Base-by-base conservation (phyloP, 2,113 vertebrate species). In the Oncorhynchus clarkii region DNA sequence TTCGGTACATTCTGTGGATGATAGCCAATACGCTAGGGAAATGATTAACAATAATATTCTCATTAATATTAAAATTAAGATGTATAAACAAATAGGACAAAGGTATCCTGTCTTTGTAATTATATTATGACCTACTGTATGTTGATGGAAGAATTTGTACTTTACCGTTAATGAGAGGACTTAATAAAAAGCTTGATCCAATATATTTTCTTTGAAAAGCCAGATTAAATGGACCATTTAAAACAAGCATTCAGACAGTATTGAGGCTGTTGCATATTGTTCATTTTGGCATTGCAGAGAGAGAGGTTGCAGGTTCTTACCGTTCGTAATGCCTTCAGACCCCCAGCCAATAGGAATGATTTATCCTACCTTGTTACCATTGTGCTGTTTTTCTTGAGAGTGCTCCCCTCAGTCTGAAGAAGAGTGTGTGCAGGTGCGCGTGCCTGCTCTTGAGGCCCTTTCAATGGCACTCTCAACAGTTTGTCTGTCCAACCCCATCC, bases 171-270 rank as follows among this genome's bases (percentile, higher is more conserved):
- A 81, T 27, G 76, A 57, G 51, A 18, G 51, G 51, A 16, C 16
- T 5, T 57, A 16, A 18, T 3, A 9, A 74, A 49, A 71, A 68
- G 13, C 18, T 13, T 9, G 5, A 69, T 67, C 72, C 18, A 29
- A 27, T 39, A 4, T 64, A n/a, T 34, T 67, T 9, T 51, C 16
- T 39, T 65, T 72, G 13, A 70, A 20, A 75, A 12, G 24, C 60
- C 16, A 48, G n/a, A 76, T 65, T 7, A 79, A 82, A 79, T 49
- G 78, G 79, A 49, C 31, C 1, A 1, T 72, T 75, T 22, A 75
- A 80, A 9, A 70, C 72, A 60, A 76, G 1, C 49, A 76, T 14
- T 79, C 34, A 76, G 18, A n/a, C 45, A 80, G 82, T 79, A 16
- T 64, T 1, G 16, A 11, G 16, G 59, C 8, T 20, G 39, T 78